These are phyloP conservation scores for Brachynemurus nebulosus DNA, from an alignment of 2,888 invertebrate species.

Conservation along the genomic window DNA sequence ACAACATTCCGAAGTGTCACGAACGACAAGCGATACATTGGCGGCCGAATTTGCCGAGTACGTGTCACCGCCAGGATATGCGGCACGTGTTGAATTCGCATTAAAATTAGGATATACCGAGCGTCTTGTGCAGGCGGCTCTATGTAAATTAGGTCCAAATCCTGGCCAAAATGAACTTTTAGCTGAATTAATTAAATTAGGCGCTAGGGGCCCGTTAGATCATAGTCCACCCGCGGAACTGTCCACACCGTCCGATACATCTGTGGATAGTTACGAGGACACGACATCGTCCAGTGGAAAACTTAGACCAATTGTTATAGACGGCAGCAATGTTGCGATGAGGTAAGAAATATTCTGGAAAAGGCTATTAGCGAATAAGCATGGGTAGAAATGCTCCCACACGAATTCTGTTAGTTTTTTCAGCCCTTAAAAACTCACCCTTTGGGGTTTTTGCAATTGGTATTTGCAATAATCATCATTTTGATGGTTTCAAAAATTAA, in stretches of 20 bases:
- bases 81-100: constrained; percentile 72
- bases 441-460: too few species aligned
- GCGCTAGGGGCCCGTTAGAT: constrained; percentile 36
- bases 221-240: constrained; percentile 28
- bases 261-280: constrained; percentile 15
- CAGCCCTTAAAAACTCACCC: too few species aligned
- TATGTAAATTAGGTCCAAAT: constrained; percentile 71
- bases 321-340: constrained; percentile 92
- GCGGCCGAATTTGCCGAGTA: constrained; percentile 77
- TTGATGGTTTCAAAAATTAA: too few species aligned
- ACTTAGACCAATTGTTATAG: constrained; percentile 71
- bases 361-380: too few species aligned
- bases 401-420: too few species aligned
- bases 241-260: constrained; percentile 16
- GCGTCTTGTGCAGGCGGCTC: constrained; percentile 63
- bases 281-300: constrained; percentile 20
- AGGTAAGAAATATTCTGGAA: constrained; percentile 38
- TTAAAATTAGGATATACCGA: constrained; percentile 87
- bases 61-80: constrained; percentile 38
- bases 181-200: constrained; percentile 75
- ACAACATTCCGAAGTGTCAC: constrained; percentile 60
- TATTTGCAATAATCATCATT: too few species aligned
- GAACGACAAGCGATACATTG: constrained; percentile 72
- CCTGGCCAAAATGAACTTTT: constrained; percentile 79
- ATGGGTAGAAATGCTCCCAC: too few species aligned